phyloP scores from a whole-genome alignment of 2,888 invertebrate genomes.

The Sipha maydis region DNA sequence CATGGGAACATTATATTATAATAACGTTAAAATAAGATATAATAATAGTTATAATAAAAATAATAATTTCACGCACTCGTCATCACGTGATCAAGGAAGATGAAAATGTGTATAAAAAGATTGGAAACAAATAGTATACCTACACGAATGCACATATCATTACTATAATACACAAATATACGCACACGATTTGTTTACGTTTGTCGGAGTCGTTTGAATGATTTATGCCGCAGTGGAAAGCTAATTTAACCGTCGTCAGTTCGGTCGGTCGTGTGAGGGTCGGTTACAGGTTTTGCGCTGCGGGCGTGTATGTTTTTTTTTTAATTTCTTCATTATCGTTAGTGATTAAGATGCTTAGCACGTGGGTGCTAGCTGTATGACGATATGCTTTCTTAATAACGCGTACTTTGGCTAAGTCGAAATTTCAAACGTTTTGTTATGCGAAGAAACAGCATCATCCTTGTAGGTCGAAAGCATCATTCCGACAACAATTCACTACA shows the following conservation, averaged over 20 bases:
- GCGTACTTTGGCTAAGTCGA: neutral
- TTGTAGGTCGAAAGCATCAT: constrained; percentile 24
- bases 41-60: neutral
- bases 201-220: constrained; percentile 21
- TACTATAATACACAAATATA: neutral
- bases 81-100: neutral
- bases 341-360: constrained; percentile 34
- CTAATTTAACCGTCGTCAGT: constrained; percentile 49
- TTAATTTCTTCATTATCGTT: constrained; percentile 53
- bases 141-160: neutral
- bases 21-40: constrained; percentile 17
- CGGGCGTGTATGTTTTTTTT: constrained; percentile 42
- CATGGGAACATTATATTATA: constrained; percentile 7
- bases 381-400: constrained; percentile 1
- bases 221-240: constrained; percentile 41
- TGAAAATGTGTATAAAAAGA: neutral
- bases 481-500: neutral
- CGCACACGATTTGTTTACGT: constrained; percentile 26
- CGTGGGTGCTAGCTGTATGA: constrained; percentile 29
- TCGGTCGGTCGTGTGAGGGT: neutral
- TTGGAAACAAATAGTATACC: constrained; percentile 8
- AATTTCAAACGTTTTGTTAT: neutral
- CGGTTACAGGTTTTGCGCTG: constrained; percentile 49
- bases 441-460: neutral
- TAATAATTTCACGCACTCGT: constrained; percentile 8